Evolutionary conservation across 2,113 vertebrate genomes (phyloP).

Genomic region (Caranx melampygus): DNA sequence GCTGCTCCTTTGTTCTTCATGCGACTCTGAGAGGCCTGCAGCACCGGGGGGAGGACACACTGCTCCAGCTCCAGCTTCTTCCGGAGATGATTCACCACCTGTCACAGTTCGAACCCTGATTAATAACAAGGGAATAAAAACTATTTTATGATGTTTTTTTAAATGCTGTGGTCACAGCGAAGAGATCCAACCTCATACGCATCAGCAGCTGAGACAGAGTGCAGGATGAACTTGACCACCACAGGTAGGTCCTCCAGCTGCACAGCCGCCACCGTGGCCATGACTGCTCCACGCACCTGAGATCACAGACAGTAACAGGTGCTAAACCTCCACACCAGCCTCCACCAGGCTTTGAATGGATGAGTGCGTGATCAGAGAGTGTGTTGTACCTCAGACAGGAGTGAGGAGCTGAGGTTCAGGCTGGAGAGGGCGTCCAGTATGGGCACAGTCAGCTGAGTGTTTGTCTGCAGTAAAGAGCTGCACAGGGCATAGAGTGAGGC

Average conservation of each 20-base stretch:
- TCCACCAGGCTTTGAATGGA: background rate
- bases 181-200: slow-evolving; percentile 87
- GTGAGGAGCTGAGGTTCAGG: slow-evolving; percentile 86
- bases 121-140: background rate
- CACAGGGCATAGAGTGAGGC: slow-evolving; percentile 9
- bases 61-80: slow-evolving; percentile 90
- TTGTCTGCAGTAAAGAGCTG: slow-evolving; percentile 89
- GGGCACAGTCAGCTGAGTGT: slow-evolving; percentile 89
- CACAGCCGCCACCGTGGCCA: slow-evolving; percentile 90
- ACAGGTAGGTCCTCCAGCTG: slow-evolving; percentile 92
- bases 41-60: slow-evolving; percentile 84
- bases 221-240: slow-evolving; percentile 95
- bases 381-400: slow-evolving; percentile 89
- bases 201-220: slow-evolving; percentile 87
- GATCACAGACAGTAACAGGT: background rate
- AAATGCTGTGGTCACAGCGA: background rate
- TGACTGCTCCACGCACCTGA: slow-evolving; percentile 90
- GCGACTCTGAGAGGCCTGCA: slow-evolving; percentile 85
- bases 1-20: slow-evolving; percentile 78
- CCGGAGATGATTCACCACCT: slow-evolving; percentile 93
- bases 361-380: background rate
- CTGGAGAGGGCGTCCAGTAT: slow-evolving; percentile 94
- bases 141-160: background rate
- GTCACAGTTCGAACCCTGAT: background rate
- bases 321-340: background rate